Percentiles rank a stretch among this genome's conserved stretches.
Conservation (phyloP, 2,888 invertebrate species). For the Cataglyphis rosenhaueri region DNA sequence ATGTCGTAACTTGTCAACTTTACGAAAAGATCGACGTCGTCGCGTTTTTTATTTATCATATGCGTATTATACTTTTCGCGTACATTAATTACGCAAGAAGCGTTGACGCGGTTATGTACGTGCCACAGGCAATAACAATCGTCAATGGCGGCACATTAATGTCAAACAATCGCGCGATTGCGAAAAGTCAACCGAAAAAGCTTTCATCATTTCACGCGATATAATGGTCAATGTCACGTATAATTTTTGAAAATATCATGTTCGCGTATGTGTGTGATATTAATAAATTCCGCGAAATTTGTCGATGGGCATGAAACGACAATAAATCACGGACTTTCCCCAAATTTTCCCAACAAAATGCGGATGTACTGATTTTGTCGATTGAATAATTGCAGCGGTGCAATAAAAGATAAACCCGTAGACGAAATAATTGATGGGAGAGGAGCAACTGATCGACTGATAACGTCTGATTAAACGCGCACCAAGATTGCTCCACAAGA, state of each 20-base stretch:
- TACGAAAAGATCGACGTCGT: not conserved
- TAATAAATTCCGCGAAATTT: constrained; percentile 13
- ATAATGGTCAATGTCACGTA: constrained; percentile 31
- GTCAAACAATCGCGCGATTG: constrained; percentile 40
- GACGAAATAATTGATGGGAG: constrained; percentile 18
- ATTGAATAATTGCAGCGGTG: constrained; percentile 26
- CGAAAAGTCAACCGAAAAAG: not conserved
- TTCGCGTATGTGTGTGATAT: not conserved
- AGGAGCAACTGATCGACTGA: not conserved
- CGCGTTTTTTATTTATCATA: constrained; percentile 16
- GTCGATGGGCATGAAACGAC: not conserved
- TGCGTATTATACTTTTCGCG: constrained; percentile 2
- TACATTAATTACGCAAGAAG: constrained; percentile 63
- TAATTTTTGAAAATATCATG: not conserved
- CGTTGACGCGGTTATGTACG: constrained; percentile 50
- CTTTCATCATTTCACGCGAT: constrained; percentile 15
- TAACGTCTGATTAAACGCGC: constrained; percentile 38
- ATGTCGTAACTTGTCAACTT: not conserved
- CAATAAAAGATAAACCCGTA: constrained; percentile 4
- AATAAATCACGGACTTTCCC: not conserved
- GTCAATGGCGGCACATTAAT: constrained; percentile 32
- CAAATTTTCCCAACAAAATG: not conserved
- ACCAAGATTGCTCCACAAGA: constrained; percentile 17
- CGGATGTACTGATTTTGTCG: not conserved
- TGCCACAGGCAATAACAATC: constrained; percentile 61